These are phyloP conservation scores for Natator depressus DNA, from an alignment of 2,113 vertebrate species.

Conservation along the genomic window DNA sequence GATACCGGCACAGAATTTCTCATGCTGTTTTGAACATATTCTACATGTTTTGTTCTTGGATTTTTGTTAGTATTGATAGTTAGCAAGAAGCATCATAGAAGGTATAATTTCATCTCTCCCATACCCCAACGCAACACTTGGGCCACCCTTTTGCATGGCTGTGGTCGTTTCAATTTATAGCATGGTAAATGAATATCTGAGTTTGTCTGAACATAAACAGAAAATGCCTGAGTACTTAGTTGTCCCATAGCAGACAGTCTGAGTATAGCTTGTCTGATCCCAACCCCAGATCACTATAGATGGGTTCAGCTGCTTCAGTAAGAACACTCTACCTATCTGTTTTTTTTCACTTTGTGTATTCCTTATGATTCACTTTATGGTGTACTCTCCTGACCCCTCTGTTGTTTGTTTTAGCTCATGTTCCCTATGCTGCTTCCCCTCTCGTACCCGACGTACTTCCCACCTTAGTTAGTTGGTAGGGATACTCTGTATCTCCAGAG, in stretches of 20 bases:
- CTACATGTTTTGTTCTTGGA: neutral
- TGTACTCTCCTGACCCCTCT: neutral
- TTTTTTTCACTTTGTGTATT: neutral
- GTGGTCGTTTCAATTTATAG: neutral
- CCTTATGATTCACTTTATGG: neutral
- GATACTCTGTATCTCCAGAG: constrained; percentile 21
- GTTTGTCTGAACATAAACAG: constrained; percentile 10
- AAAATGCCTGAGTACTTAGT: constrained; percentile 48
- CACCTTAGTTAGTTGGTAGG: neutral
- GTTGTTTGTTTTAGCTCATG: neutral
- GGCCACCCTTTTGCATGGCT: neutral
- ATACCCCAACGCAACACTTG: neutral
- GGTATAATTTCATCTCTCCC: neutral
- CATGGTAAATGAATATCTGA: constrained; percentile 22
- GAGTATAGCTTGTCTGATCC: constrained; percentile 41
- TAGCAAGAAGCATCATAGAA: neutral
- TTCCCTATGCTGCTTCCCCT: neutral
- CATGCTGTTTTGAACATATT: neutral
- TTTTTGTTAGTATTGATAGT: neutral
- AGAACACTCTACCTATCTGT: neutral
- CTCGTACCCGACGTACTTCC: neutral
- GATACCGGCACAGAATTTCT: rapidly evolving
- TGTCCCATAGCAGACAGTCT: neutral
- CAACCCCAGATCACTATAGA: neutral
- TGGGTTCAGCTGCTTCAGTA: rapidly evolving